A percentile compares a stretch with the other conserved stretches of the same genome.
Conservation (phyloP, 2,888 invertebrate species). For the Halictus quadricinctus region DNA sequence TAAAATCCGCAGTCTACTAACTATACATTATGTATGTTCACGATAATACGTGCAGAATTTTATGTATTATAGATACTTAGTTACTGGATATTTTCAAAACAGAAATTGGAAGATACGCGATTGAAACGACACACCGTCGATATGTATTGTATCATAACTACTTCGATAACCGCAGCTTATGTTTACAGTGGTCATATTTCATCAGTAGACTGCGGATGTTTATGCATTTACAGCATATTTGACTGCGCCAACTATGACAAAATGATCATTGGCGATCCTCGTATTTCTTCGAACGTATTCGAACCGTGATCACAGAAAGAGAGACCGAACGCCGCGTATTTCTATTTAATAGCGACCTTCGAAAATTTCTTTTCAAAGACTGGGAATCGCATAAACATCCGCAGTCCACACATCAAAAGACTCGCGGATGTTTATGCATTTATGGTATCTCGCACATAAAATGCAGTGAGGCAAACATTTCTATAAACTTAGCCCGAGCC, state of each 20-base stretch:
- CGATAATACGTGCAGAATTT: not conserved
- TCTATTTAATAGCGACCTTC: not conserved
- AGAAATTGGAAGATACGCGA: not conserved
- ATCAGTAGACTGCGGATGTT: slow-evolving; percentile 31
- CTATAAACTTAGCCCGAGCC: not conserved
- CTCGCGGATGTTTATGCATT: slow-evolving; percentile 12
- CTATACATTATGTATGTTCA: not conserved
- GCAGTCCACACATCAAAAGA: slow-evolving; percentile 7
- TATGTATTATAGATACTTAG: not conserved
- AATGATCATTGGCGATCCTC: not conserved
- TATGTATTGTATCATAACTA: slow-evolving; percentile 26
- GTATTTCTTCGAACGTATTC: not conserved
- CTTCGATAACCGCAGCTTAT: slow-evolving; percentile 17
- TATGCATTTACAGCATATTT: slow-evolving; percentile 5
- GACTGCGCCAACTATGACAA: not conserved
- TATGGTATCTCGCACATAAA: not conserved
- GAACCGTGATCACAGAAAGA: not conserved
- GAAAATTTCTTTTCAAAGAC: not conserved
- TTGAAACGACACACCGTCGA: not conserved
- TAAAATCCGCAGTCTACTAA: no score
- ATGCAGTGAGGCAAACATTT: not conserved
- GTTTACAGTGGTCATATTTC: slow-evolving; percentile 33
- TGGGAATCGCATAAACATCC: slow-evolving; percentile 4
- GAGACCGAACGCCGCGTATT: not conserved
- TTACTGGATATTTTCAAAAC: not conserved